These are phyloP conservation scores for Corythaixoides concolor DNA, from an alignment of 2,113 vertebrate species.

Conservation along the genomic window DNA sequence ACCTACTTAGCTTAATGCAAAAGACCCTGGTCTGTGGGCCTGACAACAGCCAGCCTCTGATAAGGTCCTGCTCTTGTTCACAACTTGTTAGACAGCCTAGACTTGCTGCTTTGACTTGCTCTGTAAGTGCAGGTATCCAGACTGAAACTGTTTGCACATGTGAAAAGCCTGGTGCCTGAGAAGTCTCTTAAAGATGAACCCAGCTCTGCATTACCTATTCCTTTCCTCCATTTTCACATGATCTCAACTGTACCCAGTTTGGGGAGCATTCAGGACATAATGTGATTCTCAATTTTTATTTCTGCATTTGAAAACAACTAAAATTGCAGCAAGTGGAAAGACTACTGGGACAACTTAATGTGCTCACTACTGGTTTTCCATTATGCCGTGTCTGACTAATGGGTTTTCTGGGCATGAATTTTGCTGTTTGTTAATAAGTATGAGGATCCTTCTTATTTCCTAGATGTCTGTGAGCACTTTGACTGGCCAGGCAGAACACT, in stretches of 20 bases:
- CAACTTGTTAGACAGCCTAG: background rate
- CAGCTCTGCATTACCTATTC: background rate
- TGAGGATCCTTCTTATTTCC: background rate
- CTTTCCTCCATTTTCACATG: background rate
- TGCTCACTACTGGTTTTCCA: background rate
- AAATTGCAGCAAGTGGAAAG: background rate
- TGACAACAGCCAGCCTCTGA: background rate
- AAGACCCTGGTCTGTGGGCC: background rate
- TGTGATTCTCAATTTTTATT: background rate
- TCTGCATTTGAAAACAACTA: background rate
- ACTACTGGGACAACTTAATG: background rate
- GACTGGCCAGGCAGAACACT: background rate
- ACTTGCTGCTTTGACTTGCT: background rate
- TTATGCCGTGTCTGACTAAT: background rate
- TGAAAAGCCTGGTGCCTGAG: background rate
- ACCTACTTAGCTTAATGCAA: background rate
- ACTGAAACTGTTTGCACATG: background rate
- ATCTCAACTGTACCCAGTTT: background rate
- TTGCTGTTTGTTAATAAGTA: background rate
- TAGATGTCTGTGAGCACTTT: background rate
- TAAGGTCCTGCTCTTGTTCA: background rate
- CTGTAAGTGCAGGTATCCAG: background rate
- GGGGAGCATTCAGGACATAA: background rate
- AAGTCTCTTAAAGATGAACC: background rate
- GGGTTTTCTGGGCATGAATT: background rate